phyloP scores from a whole-genome alignment of 2,888 invertebrate species.

The Athrips mouffetella region DNA sequence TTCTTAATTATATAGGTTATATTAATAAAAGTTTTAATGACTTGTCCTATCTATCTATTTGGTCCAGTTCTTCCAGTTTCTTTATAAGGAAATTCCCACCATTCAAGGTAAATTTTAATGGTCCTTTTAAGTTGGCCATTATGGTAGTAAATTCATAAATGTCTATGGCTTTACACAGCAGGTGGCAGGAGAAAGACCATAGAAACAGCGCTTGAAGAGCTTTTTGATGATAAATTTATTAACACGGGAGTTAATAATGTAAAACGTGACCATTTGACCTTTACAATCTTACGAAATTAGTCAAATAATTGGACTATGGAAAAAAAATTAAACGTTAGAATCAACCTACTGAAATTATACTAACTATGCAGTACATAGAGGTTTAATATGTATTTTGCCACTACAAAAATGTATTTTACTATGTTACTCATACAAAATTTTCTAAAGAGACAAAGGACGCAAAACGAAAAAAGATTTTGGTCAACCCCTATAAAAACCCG shows the following conservation, averaged over 20 bases:
- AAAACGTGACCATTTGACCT: slow-evolving; percentile 38
- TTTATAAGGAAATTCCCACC: neutral
- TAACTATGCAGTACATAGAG: too few species aligned
- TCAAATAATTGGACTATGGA: too few species aligned
- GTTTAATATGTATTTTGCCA: too few species aligned
- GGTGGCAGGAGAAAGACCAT: slow-evolving; percentile 9
- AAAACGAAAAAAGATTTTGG: too few species aligned
- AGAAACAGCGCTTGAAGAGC: slow-evolving; percentile 4
- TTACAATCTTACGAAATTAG: slow-evolving; percentile 35
- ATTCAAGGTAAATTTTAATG: neutral
- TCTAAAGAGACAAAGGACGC: too few species aligned
- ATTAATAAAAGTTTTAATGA: neutral
- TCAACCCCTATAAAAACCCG: too few species aligned
- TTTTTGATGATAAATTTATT: slow-evolving; percentile 13
- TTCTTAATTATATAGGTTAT: neutral
- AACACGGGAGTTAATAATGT: slow-evolving; percentile 20
- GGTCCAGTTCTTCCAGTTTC: neutral
- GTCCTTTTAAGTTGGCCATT: neutral
- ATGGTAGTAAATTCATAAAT: neutral
- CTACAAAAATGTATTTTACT: too few species aligned
- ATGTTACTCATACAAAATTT: too few species aligned
- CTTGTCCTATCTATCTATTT: neutral
- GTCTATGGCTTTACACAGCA: neutral
- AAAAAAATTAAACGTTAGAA: too few species aligned
- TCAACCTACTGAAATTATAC: too few species aligned